Evolutionary conservation across 2,888 invertebrate genomes (phyloP).

Genomic region (Hedychridium roseum): DNA sequence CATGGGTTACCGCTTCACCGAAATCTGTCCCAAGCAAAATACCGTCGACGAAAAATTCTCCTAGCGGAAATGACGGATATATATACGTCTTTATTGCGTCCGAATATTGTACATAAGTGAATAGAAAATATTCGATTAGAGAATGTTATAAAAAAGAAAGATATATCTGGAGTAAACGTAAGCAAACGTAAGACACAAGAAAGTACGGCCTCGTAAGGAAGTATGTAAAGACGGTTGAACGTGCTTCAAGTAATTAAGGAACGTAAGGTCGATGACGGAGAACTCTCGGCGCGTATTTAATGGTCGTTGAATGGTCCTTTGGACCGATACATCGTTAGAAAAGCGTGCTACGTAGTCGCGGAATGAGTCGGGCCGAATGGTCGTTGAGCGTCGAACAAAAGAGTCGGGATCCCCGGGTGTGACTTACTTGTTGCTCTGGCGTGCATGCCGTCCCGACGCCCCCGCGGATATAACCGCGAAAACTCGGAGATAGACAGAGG

Average conservation of each 20-base stretch:
- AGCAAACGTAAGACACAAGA: too few relatives aligned
- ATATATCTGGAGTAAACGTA: too few relatives aligned
- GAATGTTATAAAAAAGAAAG: too few relatives aligned
- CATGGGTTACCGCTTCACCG: too few relatives aligned
- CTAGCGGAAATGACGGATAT: too few relatives aligned
- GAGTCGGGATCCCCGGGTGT: slow-evolving; percentile 9
- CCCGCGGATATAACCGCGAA: neutral
- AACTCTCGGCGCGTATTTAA: neutral
- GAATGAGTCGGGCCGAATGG: slow-evolving; percentile 18
- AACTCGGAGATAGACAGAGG: slow-evolving; percentile 2
- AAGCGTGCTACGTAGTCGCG: slow-evolving; percentile 23
- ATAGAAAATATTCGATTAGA: too few relatives aligned
- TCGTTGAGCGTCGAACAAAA: slow-evolving; percentile 37
- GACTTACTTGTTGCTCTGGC: slow-evolving; percentile 38
- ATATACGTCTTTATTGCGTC: too few relatives aligned
- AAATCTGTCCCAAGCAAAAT: too few relatives aligned
- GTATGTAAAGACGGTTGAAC: neutral
- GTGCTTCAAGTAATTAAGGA: neutral
- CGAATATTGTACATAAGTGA: too few relatives aligned
- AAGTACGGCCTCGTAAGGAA: too few relatives aligned
- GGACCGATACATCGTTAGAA: slow-evolving; percentile 33
- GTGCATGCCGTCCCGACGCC: slow-evolving; percentile 2
- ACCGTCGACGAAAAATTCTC: too few relatives aligned
- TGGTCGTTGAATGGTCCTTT: slow-evolving; percentile 20
- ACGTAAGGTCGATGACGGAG: too few relatives aligned